phyloP scores from a whole-genome alignment of 2,113 vertebrate species.

The Camelus bactrianus region DNA sequence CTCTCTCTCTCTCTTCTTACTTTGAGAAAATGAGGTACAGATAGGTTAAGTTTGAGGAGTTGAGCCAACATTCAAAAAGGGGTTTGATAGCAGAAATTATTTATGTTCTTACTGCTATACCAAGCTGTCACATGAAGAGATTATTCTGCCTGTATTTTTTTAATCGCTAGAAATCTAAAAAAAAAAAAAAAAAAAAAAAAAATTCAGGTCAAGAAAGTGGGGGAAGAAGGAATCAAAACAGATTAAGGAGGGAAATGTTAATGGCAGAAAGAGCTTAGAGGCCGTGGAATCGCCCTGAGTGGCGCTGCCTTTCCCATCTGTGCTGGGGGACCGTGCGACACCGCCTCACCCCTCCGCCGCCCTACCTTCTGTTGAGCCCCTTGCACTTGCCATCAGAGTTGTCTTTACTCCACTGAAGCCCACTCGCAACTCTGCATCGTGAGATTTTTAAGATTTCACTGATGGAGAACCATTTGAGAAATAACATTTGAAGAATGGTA shows the following conservation, averaged over 20 bases:
- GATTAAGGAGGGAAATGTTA: constrained; percentile 37
- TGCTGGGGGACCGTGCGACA: background rate
- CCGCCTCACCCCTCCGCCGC: accelerated
- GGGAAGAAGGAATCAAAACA: constrained; percentile 19
- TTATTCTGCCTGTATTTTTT: constrained; percentile 60
- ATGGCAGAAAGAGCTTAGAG: background rate
- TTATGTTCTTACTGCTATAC: constrained; percentile 24
- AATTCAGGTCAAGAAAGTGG: background rate
- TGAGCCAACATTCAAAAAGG: constrained; percentile 18
- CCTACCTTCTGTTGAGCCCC: background rate
- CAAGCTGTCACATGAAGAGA: constrained; percentile 30
- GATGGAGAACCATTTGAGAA: constrained; percentile 72
- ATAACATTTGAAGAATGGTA: background rate
- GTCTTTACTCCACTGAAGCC: background rate
- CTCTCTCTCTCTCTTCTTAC: background rate
- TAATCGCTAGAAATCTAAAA: constrained; percentile 53
- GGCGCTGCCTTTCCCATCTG: background rate
- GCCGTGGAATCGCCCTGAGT: background rate
- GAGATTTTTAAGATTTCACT: constrained; percentile 65
- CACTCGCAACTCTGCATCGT: background rate
- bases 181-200: background rate
- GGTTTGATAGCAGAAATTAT: constrained; percentile 20
- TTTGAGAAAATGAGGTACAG: background rate
- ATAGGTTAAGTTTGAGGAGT: constrained; percentile 10
- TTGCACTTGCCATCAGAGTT: background rate